Evolutionary conservation across 2,888 invertebrate species (phyloP).

Genomic region (Archips xylosteana): DNA sequence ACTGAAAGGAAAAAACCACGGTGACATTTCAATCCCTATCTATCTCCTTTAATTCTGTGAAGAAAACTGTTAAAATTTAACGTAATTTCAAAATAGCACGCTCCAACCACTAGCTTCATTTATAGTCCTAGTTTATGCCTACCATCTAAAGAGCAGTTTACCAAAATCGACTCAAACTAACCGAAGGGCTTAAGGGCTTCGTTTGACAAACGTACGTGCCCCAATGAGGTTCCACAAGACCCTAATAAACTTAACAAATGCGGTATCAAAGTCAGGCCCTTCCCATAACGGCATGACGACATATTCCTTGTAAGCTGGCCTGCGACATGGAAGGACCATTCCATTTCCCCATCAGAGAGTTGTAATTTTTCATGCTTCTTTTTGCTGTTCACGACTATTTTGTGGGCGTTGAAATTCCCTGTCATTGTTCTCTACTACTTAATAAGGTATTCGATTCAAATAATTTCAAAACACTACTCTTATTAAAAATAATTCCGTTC

Average conservation of each 20-base stretch:
- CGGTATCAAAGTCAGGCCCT: slow-evolving; percentile 34
- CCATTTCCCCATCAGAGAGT: slow-evolving; percentile 11
- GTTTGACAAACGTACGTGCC: slow-evolving; percentile 39
- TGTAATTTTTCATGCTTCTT: neutral
- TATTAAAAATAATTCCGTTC: no score
- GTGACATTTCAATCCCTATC: no score
- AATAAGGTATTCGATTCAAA: no score
- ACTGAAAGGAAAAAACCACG: no score
- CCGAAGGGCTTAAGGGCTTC: slow-evolving; percentile 34
- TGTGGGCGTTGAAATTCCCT: neutral
- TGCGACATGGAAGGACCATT: slow-evolving; percentile 10
- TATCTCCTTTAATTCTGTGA: no score
- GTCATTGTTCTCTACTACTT: neutral
- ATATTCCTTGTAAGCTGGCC: slow-evolving; percentile 32
- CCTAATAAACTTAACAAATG: slow-evolving; percentile 42
- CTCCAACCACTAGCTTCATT: neutral
- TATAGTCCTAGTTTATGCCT: slow-evolving; percentile 1
- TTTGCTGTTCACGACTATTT: neutral
- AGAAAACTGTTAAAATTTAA: no score
- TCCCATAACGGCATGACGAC: slow-evolving; percentile 37
- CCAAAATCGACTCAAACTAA: slow-evolving; percentile 32
- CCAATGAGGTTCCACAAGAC: slow-evolving; percentile 33
- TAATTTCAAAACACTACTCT: no score
- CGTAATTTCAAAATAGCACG: neutral
- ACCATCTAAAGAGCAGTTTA: slow-evolving; percentile 12